Evolutionary conservation across 2,797 vertebrate genomes (phyloP).

Genomic region (Artibeus lituratus): DNA sequence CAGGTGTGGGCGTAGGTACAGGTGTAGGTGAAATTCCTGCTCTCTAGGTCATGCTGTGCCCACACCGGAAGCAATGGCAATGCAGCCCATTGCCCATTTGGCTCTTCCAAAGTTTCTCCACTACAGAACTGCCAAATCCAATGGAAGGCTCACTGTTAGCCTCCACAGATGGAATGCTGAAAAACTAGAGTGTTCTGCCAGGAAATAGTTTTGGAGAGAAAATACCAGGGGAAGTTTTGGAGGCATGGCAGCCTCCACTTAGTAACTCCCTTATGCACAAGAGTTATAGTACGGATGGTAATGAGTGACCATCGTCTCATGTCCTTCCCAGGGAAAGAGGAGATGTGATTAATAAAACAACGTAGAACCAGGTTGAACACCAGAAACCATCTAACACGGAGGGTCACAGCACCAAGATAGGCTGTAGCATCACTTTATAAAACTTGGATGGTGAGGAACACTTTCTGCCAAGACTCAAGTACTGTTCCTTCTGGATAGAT

Average conservation of each 20-base stretch:
- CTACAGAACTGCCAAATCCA: background rate
- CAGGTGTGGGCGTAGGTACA: background rate
- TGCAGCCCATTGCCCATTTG: background rate
- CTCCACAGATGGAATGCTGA: background rate
- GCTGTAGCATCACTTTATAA: background rate
- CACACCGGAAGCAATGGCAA: background rate
- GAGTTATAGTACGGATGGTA: background rate
- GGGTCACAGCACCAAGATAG: background rate
- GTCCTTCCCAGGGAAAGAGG: background rate
- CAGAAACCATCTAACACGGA: background rate
- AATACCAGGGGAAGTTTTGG: background rate
- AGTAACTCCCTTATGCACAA: background rate
- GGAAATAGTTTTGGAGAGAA: background rate
- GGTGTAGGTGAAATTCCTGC: background rate
- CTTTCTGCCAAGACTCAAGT: background rate
- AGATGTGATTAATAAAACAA: background rate
- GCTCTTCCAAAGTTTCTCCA: background rate
- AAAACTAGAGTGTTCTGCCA: background rate
- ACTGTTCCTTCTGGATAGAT: background rate
- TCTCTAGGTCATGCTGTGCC: too few species aligned
- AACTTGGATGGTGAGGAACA: background rate
- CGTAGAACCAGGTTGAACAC: background rate
- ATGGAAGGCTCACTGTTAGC: accelerated
- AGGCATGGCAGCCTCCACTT: background rate
- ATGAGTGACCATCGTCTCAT: background rate